These are phyloP conservation scores for Aphidius ervi DNA, from an alignment of 1,140 invertebrate genomes.

Conservation along the genomic window DNA sequence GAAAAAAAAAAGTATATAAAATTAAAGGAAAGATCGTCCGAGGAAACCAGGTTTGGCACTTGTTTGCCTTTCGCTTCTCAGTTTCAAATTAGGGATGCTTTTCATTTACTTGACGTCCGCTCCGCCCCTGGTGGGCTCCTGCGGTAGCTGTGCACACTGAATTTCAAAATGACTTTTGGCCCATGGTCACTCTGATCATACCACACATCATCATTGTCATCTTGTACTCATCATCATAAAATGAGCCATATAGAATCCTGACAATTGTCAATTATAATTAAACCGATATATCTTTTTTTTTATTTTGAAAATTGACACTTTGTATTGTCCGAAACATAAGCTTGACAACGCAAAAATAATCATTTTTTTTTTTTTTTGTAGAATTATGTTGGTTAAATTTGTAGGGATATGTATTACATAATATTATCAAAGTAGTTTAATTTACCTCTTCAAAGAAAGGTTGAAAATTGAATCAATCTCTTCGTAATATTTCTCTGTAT, in stretches of 20 bases:
- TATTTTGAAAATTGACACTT: too few species aligned
- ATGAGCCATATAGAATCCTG: neutral
- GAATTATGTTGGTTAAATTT: too few species aligned
- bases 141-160: constrained; percentile 38
- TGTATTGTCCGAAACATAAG: too few species aligned
- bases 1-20: constrained; percentile 7
- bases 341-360: too few species aligned
- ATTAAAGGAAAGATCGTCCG: constrained; percentile 16
- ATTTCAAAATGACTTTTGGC: constrained; percentile 35
- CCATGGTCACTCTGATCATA: constrained; percentile 14
- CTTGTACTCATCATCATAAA: neutral
- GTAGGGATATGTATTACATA: too few species aligned
- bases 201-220: constrained; percentile 2
- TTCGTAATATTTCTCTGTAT: too few species aligned
- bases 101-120: constrained; percentile 44
- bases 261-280: too few species aligned
- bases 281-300: too few species aligned
- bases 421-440: too few species aligned
- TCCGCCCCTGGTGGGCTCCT: constrained; percentile 42
- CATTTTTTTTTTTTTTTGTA: too few species aligned
- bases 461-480: too few species aligned
- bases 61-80: constrained; percentile 40
- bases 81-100: constrained; percentile 48
- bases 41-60: constrained; percentile 29
- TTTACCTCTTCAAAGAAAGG: too few species aligned